Evolutionary conservation across 2,113 vertebrate genomes (phyloP).

Genomic region (Sebastes fasciatus): DNA sequence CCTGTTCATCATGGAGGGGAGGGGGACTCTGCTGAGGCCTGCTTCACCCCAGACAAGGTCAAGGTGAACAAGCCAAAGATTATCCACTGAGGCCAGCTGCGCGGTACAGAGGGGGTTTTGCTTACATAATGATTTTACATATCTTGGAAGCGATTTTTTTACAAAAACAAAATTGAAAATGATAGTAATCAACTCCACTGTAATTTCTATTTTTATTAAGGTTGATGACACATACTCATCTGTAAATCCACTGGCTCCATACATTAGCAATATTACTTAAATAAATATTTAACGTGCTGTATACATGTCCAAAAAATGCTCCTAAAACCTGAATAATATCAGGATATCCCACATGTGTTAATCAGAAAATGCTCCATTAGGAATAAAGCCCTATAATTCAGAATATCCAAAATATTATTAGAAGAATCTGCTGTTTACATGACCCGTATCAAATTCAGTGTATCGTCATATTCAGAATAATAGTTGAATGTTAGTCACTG

Average conservation of each 20-base stretch:
- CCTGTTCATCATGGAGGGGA: conserved; percentile 15
- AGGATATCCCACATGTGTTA: too few relatives aligned
- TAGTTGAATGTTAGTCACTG: too few relatives aligned
- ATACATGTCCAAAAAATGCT: too few relatives aligned
- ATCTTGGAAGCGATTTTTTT: background rate
- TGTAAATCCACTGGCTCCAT: background rate
- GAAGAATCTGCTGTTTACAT: too few relatives aligned
- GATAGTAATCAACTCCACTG: background rate
- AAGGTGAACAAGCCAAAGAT: conserved; percentile 25
- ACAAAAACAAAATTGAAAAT: background rate
- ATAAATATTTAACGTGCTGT: too few relatives aligned
- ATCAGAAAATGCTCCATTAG: too few relatives aligned
- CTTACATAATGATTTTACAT: background rate
- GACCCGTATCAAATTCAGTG: too few relatives aligned
- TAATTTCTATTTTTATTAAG: background rate
- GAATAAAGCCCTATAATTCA: too few relatives aligned
- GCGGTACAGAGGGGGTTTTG: background rate
- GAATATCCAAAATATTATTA: too few relatives aligned
- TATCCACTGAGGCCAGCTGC: conserved; percentile 13
- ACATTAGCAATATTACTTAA: background rate
- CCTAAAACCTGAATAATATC: too few relatives aligned
- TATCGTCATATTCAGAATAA: too few relatives aligned
- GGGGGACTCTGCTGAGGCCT: conserved; percentile 27
- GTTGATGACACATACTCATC: background rate
- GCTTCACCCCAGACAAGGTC: conserved; percentile 50